Conservation (phyloP, 2,797 vertebrate species). For the Sphaeramia orbicularis region DNA sequence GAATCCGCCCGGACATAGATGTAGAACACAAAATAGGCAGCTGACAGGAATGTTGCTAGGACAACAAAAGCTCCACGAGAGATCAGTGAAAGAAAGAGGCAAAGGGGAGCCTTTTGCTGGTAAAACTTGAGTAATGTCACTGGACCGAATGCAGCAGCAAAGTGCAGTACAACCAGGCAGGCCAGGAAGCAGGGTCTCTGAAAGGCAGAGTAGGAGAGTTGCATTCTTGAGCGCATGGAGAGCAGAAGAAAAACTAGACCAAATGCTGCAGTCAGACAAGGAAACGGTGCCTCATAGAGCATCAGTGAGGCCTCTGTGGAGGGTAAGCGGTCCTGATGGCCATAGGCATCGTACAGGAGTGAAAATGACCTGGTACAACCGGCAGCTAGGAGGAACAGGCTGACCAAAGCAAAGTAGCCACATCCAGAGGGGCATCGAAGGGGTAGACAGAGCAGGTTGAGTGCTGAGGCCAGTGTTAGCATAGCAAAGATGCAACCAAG, state of each 20-base stretch:
- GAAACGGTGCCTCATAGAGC: conserved; percentile 90
- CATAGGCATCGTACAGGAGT: conserved; percentile 91
- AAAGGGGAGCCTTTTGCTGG: conserved; percentile 80
- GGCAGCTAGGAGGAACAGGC: conserved; percentile 86
- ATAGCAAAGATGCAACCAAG: conserved; percentile 87
- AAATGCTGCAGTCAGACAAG: conserved; percentile 91
- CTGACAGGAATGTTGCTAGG: conserved; percentile 87
- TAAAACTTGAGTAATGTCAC: conserved; percentile 84
- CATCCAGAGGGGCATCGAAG: conserved; percentile 88
- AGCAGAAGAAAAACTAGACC: conserved; percentile 90
- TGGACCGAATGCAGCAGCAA: conserved; percentile 85
- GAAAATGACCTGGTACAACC: conserved; percentile 88
- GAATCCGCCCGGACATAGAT: conserved; percentile 86
- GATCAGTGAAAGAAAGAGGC: conserved; percentile 86
- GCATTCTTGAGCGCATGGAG: conserved; percentile 87
- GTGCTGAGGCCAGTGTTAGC: conserved; percentile 85
- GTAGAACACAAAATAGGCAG: conserved; percentile 89
- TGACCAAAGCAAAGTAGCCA: conserved; percentile 87
- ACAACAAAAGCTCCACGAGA: conserved; percentile 90
- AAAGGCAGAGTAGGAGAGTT: conserved; percentile 87
- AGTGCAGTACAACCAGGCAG: conserved; percentile 86
- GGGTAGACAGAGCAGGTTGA: conserved; percentile 87
- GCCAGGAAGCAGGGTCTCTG: conserved; percentile 88
- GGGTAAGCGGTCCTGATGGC: conserved; percentile 86
- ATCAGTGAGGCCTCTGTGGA: conserved; percentile 84